Conservation (phyloP, 2,888 invertebrate species). For the Eurytoma californica region DNA sequence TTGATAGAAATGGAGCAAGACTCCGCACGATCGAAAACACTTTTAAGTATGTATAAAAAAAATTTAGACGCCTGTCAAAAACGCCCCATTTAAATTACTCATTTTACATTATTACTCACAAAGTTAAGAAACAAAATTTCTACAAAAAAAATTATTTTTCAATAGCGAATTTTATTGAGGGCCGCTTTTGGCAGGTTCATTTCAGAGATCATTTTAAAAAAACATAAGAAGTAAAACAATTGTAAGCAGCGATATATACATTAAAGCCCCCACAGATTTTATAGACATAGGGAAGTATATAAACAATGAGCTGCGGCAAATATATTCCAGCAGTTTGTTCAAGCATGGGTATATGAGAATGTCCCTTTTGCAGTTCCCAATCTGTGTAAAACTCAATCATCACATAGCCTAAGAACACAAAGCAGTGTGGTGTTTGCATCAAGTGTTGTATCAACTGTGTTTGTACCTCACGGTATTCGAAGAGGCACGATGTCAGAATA, state of each 20-base stretch:
- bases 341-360: slow-evolving; percentile 81
- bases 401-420: slow-evolving; percentile 8
- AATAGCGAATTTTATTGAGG: slow-evolving; percentile 3
- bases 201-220: slow-evolving; percentile 28
- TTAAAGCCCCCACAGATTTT: slow-evolving; percentile 75
- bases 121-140: no score
- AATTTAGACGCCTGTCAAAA: slow-evolving; percentile 33
- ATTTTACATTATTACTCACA: no score
- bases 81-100: neutral
- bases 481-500: slow-evolving; percentile 9
- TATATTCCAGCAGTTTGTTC: slow-evolving; percentile 69
- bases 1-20: slow-evolving; percentile 42
- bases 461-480: slow-evolving; percentile 1
- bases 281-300: slow-evolving; percentile 57
- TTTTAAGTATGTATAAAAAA: slow-evolving; percentile 26
- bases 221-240: slow-evolving; percentile 58
- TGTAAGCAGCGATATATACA: slow-evolving; percentile 80
- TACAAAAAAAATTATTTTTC: no score
- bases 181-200: slow-evolving; percentile 23
- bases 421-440: slow-evolving; percentile 13
- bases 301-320: slow-evolving; percentile 65
- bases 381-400: slow-evolving; percentile 75
- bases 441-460: slow-evolving; percentile 11
- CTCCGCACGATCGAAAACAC: slow-evolving; percentile 38
- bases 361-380: slow-evolving; percentile 87